Evolutionary conservation across 1,140 invertebrate species (phyloP).

Genomic region (Paralvinella palmiformis): DNA sequence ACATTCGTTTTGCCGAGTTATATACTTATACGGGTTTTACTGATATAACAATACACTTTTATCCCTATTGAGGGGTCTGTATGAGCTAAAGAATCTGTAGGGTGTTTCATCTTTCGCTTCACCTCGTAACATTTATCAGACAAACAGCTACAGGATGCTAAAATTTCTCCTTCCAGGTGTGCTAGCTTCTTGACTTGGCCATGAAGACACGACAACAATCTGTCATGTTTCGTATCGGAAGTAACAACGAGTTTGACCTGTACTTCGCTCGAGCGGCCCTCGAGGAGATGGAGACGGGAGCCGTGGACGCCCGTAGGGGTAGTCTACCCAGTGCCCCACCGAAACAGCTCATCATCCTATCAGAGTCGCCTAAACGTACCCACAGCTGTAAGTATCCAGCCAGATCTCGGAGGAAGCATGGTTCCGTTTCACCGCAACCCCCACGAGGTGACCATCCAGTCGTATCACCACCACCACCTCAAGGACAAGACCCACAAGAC

Average conservation of each 20-base stretch:
- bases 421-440: background rate
- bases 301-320: slow-evolving; percentile 10
- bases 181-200: too few species aligned
- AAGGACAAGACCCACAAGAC: slow-evolving; percentile 6
- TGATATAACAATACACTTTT: too few species aligned
- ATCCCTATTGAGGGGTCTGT: too few species aligned
- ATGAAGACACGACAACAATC: too few species aligned
- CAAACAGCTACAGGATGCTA: too few species aligned
- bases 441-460: background rate
- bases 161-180: too few species aligned
- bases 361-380: background rate
- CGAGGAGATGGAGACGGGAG: background rate
- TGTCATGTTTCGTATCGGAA: too few species aligned
- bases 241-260: slow-evolving; percentile 20
- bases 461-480: background rate
- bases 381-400: slow-evolving; percentile 18
- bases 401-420: slow-evolving; percentile 11
- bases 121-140: too few species aligned
- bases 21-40: too few species aligned
- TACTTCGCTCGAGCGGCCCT: slow-evolving; percentile 14
- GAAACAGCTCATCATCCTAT: background rate
- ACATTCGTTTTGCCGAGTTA: too few species aligned
- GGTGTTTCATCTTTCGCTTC: too few species aligned
- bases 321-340: slow-evolving; percentile 14
- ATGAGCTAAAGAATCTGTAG: too few species aligned